phyloP scores from a whole-genome alignment of 2,888 invertebrate species.

The Nemotelus nigrinus region DNA sequence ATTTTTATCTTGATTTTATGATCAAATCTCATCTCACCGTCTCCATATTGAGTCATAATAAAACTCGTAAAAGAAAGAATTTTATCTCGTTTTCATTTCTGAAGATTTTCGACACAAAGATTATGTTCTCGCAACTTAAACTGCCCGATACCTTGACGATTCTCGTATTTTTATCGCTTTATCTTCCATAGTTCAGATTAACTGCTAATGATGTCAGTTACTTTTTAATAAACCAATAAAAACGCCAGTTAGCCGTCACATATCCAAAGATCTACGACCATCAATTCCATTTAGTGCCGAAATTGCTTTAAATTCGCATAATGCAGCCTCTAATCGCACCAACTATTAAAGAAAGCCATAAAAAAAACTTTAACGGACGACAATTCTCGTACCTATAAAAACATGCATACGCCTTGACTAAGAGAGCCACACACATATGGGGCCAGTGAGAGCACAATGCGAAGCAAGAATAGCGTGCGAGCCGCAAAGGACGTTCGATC shows the following conservation, averaged over 20 bases:
- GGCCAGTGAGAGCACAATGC: too few relatives aligned
- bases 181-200: neutral
- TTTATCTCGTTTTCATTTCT: neutral
- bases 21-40: neutral
- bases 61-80: neutral
- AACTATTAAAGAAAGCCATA: neutral
- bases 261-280: neutral
- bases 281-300: neutral
- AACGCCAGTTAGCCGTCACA: neutral
- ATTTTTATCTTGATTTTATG: too few relatives aligned
- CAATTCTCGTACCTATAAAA: neutral
- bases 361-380: slow-evolving; percentile 12
- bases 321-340: slow-evolving; percentile 10
- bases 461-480: neutral
- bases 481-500: neutral
- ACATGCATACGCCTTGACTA: too few relatives aligned
- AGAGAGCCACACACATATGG: too few relatives aligned
- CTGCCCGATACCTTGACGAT: too few relatives aligned
- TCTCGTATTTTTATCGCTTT: too few relatives aligned
- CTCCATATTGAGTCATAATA: neutral
- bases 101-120: neutral
- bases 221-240: slow-evolving; percentile 2
- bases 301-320: neutral
- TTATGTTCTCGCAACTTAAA: neutral
- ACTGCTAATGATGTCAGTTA: neutral